A percentile compares a stretch with the other conserved stretches of the same genome.
Evolutionary conservation across 2,797 vertebrate species (phyloP).

Genomic region (Pseudotriccus pelzelni): DNA sequence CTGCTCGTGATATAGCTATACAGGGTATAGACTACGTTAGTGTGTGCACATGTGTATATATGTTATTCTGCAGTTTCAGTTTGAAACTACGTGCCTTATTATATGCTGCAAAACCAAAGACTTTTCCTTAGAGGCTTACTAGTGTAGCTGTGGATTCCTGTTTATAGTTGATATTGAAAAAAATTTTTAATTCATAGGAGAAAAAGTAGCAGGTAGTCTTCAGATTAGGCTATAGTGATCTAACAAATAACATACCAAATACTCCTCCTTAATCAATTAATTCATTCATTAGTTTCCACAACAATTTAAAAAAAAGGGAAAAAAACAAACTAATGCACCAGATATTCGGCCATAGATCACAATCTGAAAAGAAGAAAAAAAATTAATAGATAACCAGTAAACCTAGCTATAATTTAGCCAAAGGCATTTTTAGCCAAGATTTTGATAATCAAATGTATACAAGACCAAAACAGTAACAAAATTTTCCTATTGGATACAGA

Average conservation of each 20-base stretch:
- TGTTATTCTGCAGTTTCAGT: not conserved
- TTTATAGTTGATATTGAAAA: not conserved
- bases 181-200: not conserved
- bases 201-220: not conserved
- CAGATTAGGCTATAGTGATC: not conserved
- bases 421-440: not conserved
- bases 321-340: rapidly evolving
- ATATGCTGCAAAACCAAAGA: not conserved
- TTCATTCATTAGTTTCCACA: not conserved
- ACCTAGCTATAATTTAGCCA: not conserved
- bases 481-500: not conserved
- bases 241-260: not conserved
- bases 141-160: not conserved
- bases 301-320: not conserved
- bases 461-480: not conserved
- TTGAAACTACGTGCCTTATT: not conserved
- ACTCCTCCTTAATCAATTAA: not conserved
- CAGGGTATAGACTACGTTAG: not conserved
- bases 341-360: not conserved
- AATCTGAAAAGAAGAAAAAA: not conserved
- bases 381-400: not conserved
- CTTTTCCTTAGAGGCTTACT: not conserved
- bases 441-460: not conserved
- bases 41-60: not conserved
- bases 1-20: not conserved